Conservation (phyloP, 2,888 invertebrate genomes). For the Brachynemurus nebulosus region DNA sequence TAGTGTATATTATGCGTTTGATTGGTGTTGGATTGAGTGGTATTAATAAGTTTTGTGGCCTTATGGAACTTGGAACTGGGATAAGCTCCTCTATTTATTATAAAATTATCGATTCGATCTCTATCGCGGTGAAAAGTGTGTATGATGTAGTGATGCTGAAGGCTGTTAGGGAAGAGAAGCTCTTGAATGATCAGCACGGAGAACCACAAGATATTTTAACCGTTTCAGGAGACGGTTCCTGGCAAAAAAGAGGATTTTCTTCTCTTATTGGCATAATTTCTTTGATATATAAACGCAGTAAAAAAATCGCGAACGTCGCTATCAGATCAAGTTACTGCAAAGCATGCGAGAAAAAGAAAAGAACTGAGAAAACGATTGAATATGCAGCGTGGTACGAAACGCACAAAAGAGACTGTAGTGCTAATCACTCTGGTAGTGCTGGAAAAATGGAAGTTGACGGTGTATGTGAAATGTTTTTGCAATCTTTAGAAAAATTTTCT, state of each 20-base stretch:
- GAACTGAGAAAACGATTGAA: slow-evolving; percentile 13
- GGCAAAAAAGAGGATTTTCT: too few species aligned
- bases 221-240: too few species aligned
- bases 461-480: background rate
- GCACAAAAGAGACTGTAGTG: slow-evolving; percentile 15
- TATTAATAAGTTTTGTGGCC: too few species aligned
- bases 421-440: slow-evolving; percentile 5
- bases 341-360: slow-evolving; percentile 13
- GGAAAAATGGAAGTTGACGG: slow-evolving; percentile 5
- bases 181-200: slow-evolving; percentile 16
- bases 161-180: slow-evolving; percentile 13
- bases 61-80: slow-evolving; percentile 14
- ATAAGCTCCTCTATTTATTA: slow-evolving; percentile 8
- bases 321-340: too few species aligned
- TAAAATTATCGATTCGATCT: slow-evolving; percentile 2
- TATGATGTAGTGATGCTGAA: slow-evolving; percentile 12
- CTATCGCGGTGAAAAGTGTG: background rate
- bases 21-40: too few species aligned
- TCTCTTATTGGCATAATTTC: slow-evolving; percentile 16
- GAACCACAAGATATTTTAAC: too few species aligned
- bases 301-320: too few species aligned
- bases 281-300: slow-evolving; percentile 12
- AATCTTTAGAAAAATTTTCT: slow-evolving; percentile 6
- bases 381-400: slow-evolving; percentile 15
- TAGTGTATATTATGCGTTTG: too few species aligned